Evolutionary conservation across 2,113 vertebrate species (phyloP), one percentile per base, ranked within the genome.

Genomic region (Albula goreensis): DNA sequence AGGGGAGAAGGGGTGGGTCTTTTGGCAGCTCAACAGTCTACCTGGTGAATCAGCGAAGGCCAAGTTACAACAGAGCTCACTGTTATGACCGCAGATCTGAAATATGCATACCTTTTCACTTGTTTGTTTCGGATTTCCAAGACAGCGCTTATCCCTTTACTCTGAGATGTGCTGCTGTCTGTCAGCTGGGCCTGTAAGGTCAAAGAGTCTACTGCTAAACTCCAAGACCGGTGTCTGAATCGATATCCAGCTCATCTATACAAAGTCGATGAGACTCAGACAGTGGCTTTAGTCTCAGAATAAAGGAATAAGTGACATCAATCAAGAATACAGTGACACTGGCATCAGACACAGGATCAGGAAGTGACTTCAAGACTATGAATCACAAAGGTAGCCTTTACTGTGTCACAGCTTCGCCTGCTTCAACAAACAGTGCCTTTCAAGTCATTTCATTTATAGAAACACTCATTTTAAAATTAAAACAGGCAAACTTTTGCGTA

Each of bases 1-100:
- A 49, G 50, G 50, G n/a, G 15, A 48, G 80, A 53, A 8, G 49
- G 5, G 50, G 60, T 19, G 19, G 22, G 50, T 81, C 19, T 53
- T 17, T 81, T 81, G 80, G 50, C 80, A 81, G 80, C 17, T 17
- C 50, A 22, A n/a, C 49, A 25, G 51, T 25, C 50, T 81, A 52
- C 49, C 80, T 25, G 78, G 78, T 31, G 51, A 81, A 53, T 81
- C 80, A 53, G 80, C 5, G 50, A 8, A 81, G 80, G 80, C 50
- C 80, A 52, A 52, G 50, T 81, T 51, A 52, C 80, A 53, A 52
- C 80, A 53, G 80, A 50, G 51, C 80, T 52, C 80, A 52, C 80
- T 52, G 50, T n/a, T 53, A 52, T n/a, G 80, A 51, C 25, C 5
- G 3, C 50, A n/a, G 51, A 8, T 81, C 50, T n/a, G 12, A 81